phyloP scores from a whole-genome alignment of 2,888 invertebrate genomes.

The Drosophila rubida region DNA sequence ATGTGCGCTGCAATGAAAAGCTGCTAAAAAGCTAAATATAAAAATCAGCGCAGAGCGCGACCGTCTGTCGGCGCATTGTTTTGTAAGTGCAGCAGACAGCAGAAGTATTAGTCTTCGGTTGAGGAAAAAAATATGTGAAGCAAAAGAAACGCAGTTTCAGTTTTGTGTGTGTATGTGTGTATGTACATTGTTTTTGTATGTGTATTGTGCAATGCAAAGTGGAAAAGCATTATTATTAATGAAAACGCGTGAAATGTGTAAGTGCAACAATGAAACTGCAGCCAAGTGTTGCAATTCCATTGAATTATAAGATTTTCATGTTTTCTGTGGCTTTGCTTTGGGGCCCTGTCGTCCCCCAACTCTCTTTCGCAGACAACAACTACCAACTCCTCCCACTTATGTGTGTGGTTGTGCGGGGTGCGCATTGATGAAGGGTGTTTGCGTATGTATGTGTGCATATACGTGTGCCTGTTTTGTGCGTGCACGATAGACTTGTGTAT shows the following conservation, averaged over 20 bases:
- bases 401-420: conserved; percentile 65
- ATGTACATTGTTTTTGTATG: conserved; percentile 46
- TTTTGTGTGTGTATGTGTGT: conserved; percentile 36
- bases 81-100: conserved; percentile 52
- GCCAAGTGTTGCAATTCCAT: conserved; percentile 34
- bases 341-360: conserved; percentile 6
- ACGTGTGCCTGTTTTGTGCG: conserved; percentile 46
- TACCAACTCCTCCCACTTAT: conserved; percentile 72
- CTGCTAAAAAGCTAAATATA: conserved; percentile 79
- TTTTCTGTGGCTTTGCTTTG: conserved; percentile 47
- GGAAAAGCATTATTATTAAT: conserved; percentile 65
- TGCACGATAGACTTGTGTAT: conserved; percentile 65
- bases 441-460: conserved; percentile 32
- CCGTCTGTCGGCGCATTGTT: conserved; percentile 60
- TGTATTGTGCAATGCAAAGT: conserved; percentile 70
- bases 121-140: conserved; percentile 65
- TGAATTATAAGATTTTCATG: conserved; percentile 60
- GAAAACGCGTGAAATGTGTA: conserved; percentile 69
- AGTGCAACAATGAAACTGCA: conserved; percentile 47
- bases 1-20: conserved; percentile 63
- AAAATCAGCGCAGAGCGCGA: conserved; percentile 73
- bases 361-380: conserved; percentile 49
- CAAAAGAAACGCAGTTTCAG: conserved; percentile 69
- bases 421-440: conserved; percentile 69
- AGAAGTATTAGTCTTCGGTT: conserved; percentile 33